Conservation (phyloP, 1,140 invertebrate genomes). For the Anthonomus grandis region DNA sequence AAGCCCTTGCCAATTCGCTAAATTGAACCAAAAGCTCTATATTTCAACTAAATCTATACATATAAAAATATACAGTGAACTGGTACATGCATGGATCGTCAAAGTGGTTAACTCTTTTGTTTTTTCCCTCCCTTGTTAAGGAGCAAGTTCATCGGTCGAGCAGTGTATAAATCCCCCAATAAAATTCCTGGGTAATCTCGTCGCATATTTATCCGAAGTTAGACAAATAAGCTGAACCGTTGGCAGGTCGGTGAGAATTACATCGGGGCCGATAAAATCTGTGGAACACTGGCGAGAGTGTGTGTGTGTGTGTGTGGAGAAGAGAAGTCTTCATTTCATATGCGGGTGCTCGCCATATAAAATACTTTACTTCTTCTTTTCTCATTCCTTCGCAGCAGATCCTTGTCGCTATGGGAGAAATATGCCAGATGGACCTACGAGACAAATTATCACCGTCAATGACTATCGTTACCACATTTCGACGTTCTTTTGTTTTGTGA, state of each 20-base stretch:
- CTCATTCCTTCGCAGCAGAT: too few relatives aligned
- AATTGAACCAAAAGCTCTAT: too few relatives aligned
- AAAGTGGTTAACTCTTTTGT: background rate
- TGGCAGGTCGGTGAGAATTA: slow-evolving; percentile 28
- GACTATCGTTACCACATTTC: too few relatives aligned
- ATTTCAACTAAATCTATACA: too few relatives aligned
- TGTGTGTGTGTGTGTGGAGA: too few relatives aligned
- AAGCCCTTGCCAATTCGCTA: too few relatives aligned
- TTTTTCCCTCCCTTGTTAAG: too few relatives aligned
- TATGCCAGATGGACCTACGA: background rate
- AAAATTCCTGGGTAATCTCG: slow-evolving; percentile 25
- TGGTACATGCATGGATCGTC: too few relatives aligned
- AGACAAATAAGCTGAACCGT: slow-evolving; percentile 26
- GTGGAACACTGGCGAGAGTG: slow-evolving; percentile 16
- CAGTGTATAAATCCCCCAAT: slow-evolving; percentile 4
- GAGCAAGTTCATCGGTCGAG: slow-evolving; percentile 2
- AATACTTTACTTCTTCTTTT: too few relatives aligned
- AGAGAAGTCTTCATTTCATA: slow-evolving; percentile 28
- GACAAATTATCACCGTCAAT: too few relatives aligned
- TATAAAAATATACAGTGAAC: too few relatives aligned
- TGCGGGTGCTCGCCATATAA: slow-evolving; percentile 22
- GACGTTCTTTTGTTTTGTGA: too few relatives aligned
- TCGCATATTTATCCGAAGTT: slow-evolving; percentile 21
- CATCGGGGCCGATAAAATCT: slow-evolving; percentile 26
- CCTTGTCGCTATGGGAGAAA: background rate